Conservation (phyloP, 2,113 vertebrate species). For the Glaucidium brasilianum region DNA sequence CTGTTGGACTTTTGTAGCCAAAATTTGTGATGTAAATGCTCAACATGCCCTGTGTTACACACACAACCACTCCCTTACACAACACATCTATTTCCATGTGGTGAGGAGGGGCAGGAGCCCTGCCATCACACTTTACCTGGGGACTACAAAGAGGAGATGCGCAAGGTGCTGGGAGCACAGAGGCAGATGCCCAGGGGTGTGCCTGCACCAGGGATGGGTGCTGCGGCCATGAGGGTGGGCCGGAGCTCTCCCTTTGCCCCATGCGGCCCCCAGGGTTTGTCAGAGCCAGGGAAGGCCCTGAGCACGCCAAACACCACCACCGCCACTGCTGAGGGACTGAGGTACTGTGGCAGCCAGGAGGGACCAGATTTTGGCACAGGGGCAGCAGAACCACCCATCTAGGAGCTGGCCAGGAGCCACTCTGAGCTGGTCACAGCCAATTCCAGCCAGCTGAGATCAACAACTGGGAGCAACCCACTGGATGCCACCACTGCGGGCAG, state of each 20-base stretch:
- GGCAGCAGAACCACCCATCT: neutral
- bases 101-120: neutral
- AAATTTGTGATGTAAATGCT: neutral
- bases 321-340: fast-evolving
- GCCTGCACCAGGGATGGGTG: fast-evolving
- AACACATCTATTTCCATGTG: fast-evolving
- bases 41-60: fast-evolving
- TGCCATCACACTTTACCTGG: neutral
- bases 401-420: neutral
- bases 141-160: fast-evolving
- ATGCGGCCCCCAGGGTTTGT: fast-evolving
- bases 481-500: fast-evolving
- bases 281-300: neutral
- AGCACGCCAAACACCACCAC: fast-evolving
- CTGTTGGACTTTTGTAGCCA: neutral
- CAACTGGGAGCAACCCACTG: neutral
- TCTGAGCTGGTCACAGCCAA: neutral
- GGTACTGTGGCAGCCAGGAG: neutral
- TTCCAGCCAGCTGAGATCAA: neutral
- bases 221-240: fast-evolving
- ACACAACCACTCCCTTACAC: neutral
- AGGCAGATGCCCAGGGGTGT: too few species aligned
- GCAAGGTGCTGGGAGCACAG: neutral
- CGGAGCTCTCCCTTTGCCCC: neutral
- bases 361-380: neutral